Conservation (phyloP, 2,797 vertebrate species). For the Malurus leucopterus region DNA sequence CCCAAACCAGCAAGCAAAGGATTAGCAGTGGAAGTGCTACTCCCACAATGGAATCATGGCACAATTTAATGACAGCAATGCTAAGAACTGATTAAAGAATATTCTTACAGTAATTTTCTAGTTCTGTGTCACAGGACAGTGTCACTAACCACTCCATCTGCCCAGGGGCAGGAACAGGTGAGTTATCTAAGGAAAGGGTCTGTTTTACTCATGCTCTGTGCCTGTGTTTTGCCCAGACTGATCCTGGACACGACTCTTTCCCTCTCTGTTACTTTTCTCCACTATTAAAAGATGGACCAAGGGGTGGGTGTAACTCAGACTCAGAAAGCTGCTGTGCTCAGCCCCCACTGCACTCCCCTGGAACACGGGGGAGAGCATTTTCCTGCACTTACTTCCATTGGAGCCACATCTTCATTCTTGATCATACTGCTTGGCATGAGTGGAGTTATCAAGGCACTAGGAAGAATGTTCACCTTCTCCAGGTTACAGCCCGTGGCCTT, state of each 20-base stretch:
- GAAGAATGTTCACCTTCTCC: conserved; percentile 80
- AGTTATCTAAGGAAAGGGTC: neutral
- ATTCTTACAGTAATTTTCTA: neutral
- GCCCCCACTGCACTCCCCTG: conserved; percentile 71
- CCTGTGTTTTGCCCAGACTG: accelerated
- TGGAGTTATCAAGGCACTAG: conserved; percentile 83
- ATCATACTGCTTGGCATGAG: conserved; percentile 85
- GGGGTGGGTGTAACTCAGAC: neutral
- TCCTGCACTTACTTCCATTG: conserved; percentile 93
- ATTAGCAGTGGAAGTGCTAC: neutral
- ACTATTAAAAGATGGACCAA: too few species aligned
- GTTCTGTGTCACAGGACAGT: neutral
- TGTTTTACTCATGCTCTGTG: neutral
- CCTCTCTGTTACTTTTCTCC: neutral
- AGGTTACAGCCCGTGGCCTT: conserved; percentile 74
- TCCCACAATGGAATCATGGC: neutral
- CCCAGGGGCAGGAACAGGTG: neutral
- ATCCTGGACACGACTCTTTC: neutral
- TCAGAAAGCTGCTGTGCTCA: neutral
- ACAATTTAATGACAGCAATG: neutral
- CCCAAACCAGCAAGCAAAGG: neutral
- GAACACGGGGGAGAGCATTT: conserved; percentile 80
- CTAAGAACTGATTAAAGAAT: neutral
- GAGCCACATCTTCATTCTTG: conserved; percentile 92
- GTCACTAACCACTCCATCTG: neutral